Base-by-base conservation (phyloP, 2,797 vertebrate species). In the Gymnoscopelus microlampas region DNA sequence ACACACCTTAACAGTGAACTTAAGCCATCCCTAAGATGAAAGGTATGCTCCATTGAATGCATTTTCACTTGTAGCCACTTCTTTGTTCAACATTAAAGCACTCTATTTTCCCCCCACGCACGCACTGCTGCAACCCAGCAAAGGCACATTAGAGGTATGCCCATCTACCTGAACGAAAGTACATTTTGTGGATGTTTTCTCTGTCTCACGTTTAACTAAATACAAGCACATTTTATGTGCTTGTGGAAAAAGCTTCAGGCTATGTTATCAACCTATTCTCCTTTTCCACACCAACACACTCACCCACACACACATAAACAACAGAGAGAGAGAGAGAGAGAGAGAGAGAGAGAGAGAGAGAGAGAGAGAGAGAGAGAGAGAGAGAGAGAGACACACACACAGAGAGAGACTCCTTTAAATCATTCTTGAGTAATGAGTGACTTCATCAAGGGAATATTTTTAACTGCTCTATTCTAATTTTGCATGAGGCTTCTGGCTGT, bases 371-470 rank as follows among this genome's bases (percentile, higher is more conserved):
- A 51, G 12, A 14, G 12, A 49, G 10, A 49, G 10, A 49, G 10
- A 49, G 10, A 49, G 10, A 49, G 10, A 49, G 10, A 49, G 10
- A 44, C 9, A 47, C 59, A 60, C 15, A 44, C 32, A 60, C 44
- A 50, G 44, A 12, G n/a, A 54, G 10, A 9, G 7, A 12, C 23
- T 26, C 9, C 24, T 26, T 7, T 12, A 56, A 12, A 29, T 56
- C 24, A 56, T 29, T 29, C 54, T 56, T 19, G 26, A 26, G 54
- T 26, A 56, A 56, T 44, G 68, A 60, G 66, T 71, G 3, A 39
- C 63, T 57, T 63, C 39, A 59, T 80, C 72, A 50, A 10, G 61
- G 61, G 19, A 53, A 59, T 59, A n/a, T 60, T 60, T 55, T 49
- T 44, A 44, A 44, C 39, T 55, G n/a, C 39, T 26, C 29, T 63